Evolutionary conservation across 1,140 invertebrate genomes (phyloP).

Genomic region (Drosophila pachea): DNA sequence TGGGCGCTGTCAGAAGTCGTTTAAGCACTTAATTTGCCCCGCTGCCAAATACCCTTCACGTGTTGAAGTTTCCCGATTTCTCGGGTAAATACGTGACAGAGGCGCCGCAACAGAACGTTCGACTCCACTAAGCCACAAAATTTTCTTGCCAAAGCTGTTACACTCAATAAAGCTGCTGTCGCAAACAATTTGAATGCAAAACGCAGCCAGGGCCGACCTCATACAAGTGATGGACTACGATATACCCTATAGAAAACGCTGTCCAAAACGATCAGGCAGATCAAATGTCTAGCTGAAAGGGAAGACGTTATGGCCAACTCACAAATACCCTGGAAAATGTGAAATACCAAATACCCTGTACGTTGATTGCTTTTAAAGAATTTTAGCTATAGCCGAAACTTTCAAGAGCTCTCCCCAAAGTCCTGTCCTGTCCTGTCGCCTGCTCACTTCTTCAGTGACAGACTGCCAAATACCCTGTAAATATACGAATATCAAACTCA

Average conservation of each 20-base stretch:
- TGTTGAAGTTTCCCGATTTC: constrained; percentile 10
- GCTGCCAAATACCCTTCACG: neutral
- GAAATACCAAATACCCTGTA: too few species aligned
- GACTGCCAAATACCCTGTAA: too few species aligned
- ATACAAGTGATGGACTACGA: neutral
- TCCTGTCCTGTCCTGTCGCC: too few species aligned
- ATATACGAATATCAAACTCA: too few species aligned
- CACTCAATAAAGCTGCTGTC: constrained; percentile 45
- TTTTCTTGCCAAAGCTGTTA: constrained; percentile 29
- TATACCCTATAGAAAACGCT: neutral
- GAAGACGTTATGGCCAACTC: too few species aligned
- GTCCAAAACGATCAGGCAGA: too few species aligned
- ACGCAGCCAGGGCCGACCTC: constrained; percentile 42
- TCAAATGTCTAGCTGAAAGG: too few species aligned
- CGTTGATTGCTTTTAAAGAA: too few species aligned
- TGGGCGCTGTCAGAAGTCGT: constrained; percentile 36
- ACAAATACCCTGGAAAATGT: too few species aligned
- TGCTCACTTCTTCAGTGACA: too few species aligned
- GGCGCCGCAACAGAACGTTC: neutral
- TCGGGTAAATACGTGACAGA: constrained; percentile 34
- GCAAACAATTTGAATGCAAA: constrained; percentile 56
- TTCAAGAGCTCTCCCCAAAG: too few species aligned
- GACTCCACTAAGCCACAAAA: constrained; percentile 4
- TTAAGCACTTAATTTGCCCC: constrained; percentile 55
- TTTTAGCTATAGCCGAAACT: too few species aligned